These are phyloP conservation scores for Tonatia bakeri DNA, from an alignment of 2,113 vertebrate genomes.

Conservation along the genomic window DNA sequence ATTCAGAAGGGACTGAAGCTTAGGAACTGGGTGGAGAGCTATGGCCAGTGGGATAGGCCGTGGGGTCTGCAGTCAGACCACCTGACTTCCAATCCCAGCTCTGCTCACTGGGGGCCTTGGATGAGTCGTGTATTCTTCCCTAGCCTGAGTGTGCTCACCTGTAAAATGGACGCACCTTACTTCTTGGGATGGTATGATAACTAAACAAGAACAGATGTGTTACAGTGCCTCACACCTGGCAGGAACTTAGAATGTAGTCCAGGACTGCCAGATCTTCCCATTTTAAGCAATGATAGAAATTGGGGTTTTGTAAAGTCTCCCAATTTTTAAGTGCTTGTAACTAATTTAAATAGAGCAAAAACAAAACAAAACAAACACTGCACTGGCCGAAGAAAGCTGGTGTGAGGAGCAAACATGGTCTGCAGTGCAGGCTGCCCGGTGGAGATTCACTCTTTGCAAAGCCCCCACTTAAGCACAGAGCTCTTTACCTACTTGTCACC, in stretches of 20 bases:
- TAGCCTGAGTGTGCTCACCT: background rate
- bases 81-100: background rate
- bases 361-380: background rate
- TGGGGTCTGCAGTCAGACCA: background rate
- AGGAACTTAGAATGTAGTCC: background rate
- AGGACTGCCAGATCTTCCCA: background rate
- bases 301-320: background rate
- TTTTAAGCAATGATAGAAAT: background rate
- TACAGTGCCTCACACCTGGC: background rate
- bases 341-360: background rate
- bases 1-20: background rate
- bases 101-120: background rate
- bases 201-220: background rate
- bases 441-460: no score
- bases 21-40: background rate
- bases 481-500: background rate
- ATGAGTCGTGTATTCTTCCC: background rate
- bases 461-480: background rate
- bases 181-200: background rate
- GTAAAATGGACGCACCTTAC: background rate
- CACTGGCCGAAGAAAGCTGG: background rate
- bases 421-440: background rate
- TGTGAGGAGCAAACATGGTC: background rate
- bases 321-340: background rate
- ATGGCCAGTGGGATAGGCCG: background rate